Evolutionary conservation across 1,140 invertebrate species (phyloP), one percentile per base, ranked within the genome.

Genomic region (Scaptomyza hsui): DNA sequence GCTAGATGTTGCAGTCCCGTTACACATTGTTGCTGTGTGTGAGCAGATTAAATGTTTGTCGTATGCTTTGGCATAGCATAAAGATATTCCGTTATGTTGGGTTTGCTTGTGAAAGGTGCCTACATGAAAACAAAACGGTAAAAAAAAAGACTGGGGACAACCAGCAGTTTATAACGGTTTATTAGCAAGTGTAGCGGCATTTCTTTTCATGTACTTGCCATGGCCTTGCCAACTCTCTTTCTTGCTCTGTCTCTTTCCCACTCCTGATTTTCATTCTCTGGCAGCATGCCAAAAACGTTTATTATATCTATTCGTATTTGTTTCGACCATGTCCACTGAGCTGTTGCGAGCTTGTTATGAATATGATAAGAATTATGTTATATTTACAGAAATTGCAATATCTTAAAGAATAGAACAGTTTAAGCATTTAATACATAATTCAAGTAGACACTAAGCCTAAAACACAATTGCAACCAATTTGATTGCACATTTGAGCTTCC

Each of bases 31-130:
- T 68, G 69, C 57, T 57, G 68, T 76, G 56, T 83, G 56, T 83
- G 76, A 80, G 68, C 61, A 80, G 80, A 86, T 85, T 85, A 80
- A 85, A 85, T 86, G 80, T 85, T 85, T 86, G 80, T 79, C 81
- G 59, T 80, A 61, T 61, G 72, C 72, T 61, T 64, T 60, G 72
- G 57, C 32, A 41, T 45, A 47, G 41, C 63, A 42, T 19, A 45
- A n/a, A n/a, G 60, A 49, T 24, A 35, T 47, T 18, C 5, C 21
- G 48, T 29, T 32, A 45, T n/a, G 21, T 18, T 16, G 12, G 42
- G n/a, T 4, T n/a, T n/a, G n/a, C n/a, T n/a, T 13, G 39, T 2
- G 24, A 12, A 41, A 13, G 59, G 39, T 57, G 63, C 24, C 51
- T 32, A 63, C 52, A 63, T 39, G 44, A 59, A 57, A 49, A 60